phyloP scores from a whole-genome alignment of 2,113 vertebrate genomes.

The Merops nubicus region DNA sequence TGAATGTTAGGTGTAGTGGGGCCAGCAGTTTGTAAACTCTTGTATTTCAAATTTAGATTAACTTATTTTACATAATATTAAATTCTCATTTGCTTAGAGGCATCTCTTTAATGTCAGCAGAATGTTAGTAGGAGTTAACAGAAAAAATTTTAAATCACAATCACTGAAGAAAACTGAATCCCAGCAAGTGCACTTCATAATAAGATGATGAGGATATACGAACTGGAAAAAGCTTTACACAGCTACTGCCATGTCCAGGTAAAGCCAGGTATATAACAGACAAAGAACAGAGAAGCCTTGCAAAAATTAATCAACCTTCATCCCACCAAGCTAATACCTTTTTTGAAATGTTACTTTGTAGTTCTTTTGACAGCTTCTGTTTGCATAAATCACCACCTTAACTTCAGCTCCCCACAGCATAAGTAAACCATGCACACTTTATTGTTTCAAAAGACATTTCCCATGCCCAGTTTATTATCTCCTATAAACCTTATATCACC shows the following conservation, averaged over 20 bases:
- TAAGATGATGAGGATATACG: background rate
- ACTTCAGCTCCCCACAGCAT: background rate
- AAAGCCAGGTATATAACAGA: background rate
- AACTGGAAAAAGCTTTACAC: background rate
- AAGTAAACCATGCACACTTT: background rate
- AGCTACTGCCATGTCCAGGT: background rate
- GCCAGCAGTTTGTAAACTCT: constrained; percentile 24
- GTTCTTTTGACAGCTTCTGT: background rate
- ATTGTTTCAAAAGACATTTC: background rate
- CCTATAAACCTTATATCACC: background rate
- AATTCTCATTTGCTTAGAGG: constrained; percentile 41
- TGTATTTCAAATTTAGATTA: constrained; percentile 27
- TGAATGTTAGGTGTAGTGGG: background rate
- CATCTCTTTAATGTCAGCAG: constrained; percentile 43
- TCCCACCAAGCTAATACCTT: background rate
- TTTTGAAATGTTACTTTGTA: background rate
- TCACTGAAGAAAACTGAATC: constrained; percentile 9
- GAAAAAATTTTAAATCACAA: constrained; percentile 10
- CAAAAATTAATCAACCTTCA: background rate
- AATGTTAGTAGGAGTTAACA: constrained; percentile 41
- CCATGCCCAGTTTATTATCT: background rate
- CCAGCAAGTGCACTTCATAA: background rate
- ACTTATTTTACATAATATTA: constrained; percentile 26
- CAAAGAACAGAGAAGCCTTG: background rate
- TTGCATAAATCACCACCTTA: background rate